Percentiles rank a stretch among this genome's conserved stretches.
Evolutionary conservation across 2,888 invertebrate species (phyloP).

Genomic region (Chrysotoxum bicinctum): DNA sequence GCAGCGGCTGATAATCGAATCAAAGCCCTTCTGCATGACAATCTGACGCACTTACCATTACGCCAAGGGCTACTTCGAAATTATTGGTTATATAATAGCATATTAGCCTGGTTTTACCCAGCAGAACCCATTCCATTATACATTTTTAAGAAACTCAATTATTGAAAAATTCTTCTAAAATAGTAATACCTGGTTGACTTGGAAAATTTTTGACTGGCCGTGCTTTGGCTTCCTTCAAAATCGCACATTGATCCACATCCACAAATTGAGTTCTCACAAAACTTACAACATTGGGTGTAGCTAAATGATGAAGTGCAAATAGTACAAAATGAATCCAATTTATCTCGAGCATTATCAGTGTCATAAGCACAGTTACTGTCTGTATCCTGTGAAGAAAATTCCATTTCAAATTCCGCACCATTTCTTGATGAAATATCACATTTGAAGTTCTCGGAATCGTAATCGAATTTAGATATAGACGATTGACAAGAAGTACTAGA

Average conservation of each 20-base stretch:
- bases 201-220: background rate
- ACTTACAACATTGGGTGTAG: slow-evolving; percentile 80
- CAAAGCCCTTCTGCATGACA: no score
- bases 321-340: slow-evolving; percentile 80
- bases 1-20: no score
- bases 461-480: slow-evolving; percentile 69
- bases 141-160: no score
- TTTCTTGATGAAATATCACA: slow-evolving; percentile 80
- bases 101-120: no score
- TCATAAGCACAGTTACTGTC: slow-evolving; percentile 16
- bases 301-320: slow-evolving; percentile 81
- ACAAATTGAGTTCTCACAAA: slow-evolving; percentile 80
- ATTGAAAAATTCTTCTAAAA: no score
- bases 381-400: slow-evolving; percentile 49
- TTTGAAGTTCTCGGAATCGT: slow-evolving; percentile 77
- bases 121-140: no score
- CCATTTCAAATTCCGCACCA: slow-evolving; percentile 74
- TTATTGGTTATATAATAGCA: no score
- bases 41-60: no score
- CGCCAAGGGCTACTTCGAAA: no score
- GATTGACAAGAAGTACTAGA: slow-evolving; percentile 73
- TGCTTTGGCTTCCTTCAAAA: slow-evolving; percentile 75
- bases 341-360: slow-evolving; percentile 65
- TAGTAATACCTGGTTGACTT: slow-evolving; percentile 63
- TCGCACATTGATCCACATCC: slow-evolving; percentile 81